Base-by-base conservation (phyloP, 2,113 vertebrate genomes). In the Menura novaehollandiae region DNA sequence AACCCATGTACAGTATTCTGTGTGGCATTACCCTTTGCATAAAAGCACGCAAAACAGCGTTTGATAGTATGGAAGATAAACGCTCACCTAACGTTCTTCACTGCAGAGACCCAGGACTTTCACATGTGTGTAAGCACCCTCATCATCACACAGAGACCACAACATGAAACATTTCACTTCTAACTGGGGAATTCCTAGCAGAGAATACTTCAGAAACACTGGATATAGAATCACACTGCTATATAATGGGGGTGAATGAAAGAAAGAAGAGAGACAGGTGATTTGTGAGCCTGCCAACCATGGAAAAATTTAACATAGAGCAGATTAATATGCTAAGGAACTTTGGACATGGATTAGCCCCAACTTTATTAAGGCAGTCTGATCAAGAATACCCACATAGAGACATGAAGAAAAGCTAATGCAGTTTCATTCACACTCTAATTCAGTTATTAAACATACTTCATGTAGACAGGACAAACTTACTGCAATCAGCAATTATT, bases 1-100 rank as follows among this genome's bases (percentile, higher is more conserved):
- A 97, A 97, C 85, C 95, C 92, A 72, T 97, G 98, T 98, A 97
- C 74, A 68, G 91, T 49, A 93, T 94, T 97, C 97, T 98, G 97
- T 97, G 95, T 94, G 97, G 96, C 96, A 97, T 97, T 97, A 97
- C 95, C 69, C 96, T 88, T 89, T 91, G 64, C 95, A 95, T 55
- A 95, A 77, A 94, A 26, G 91, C 80, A 96, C 4, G 0, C 64
- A 43, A 92, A 94, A 88, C 83, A 91, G 60, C 9, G 28, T 78
- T 79, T 5, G 6, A 72, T 58, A 75, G 86, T 68, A 75, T 32
- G 63, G 81, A 76, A 97, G 97, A 97, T 90, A 96, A 44, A 85
- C 33, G 59, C 76, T 73, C 55, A 95, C 75, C 85, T 86, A 49
- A 95, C 92, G 49, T 89, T 90, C 79, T 90, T 66, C 63, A 71